phyloP scores from a whole-genome alignment of 2,797 vertebrate species.

The Diplodus sargus region DNA sequence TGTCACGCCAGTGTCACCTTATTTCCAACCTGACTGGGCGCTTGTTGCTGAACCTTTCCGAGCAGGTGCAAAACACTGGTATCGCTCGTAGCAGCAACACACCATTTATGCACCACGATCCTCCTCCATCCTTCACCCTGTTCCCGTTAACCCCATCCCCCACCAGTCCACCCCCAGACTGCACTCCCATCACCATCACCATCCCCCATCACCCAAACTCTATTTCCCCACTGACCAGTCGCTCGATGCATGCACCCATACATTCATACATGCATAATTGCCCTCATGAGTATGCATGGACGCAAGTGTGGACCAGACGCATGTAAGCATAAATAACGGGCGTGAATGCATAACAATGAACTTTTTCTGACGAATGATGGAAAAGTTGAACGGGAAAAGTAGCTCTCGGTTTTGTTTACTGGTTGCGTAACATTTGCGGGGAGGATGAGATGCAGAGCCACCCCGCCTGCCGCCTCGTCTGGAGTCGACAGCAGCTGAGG shows the following conservation, averaged over 20 bases:
- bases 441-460: constrained; percentile 37
- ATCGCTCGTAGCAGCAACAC: constrained; percentile 13
- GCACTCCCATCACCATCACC: constrained; percentile 52
- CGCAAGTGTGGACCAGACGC: constrained; percentile 4
- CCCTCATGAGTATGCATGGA: constrained; percentile 40
- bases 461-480: constrained; percentile 16
- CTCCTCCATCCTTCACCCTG: constrained; percentile 46
- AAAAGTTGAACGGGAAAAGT: background rate
- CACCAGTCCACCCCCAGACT: constrained; percentile 54
- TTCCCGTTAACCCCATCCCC: constrained; percentile 59
- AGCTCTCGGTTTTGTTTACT: constrained; percentile 22
- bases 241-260: constrained; percentile 36
- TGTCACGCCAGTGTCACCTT: constrained; percentile 47
- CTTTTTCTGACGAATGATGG: constrained; percentile 5
- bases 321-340: constrained; percentile 20
- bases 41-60: constrained; percentile 8
- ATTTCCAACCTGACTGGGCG: constrained; percentile 36
- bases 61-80: constrained; percentile 17
- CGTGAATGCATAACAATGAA: constrained; percentile 4
- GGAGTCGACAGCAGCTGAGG: constrained; percentile 22
- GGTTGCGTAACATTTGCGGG: constrained; percentile 19
- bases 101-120: constrained; percentile 30
- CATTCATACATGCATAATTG: constrained; percentile 59
- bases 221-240: constrained; percentile 65
- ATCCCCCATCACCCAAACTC: constrained; percentile 67